These are phyloP conservation scores for Galaxias olidus DNA, from an alignment of 2,797 vertebrate species.

Conservation along the genomic window DNA sequence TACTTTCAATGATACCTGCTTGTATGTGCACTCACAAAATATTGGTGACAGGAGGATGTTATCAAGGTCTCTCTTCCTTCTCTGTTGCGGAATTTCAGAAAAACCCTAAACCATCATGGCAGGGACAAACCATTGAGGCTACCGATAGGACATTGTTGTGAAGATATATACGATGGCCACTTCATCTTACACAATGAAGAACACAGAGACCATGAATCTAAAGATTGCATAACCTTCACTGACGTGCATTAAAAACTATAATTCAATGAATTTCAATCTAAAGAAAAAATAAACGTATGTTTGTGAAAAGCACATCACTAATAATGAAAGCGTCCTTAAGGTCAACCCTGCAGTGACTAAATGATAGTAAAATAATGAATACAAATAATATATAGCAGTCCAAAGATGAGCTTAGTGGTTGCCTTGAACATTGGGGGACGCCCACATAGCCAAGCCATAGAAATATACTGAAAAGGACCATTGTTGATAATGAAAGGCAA, in stretches of 20 bases:
- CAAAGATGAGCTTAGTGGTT: slow-evolving; percentile 62
- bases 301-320: slow-evolving; percentile 52
- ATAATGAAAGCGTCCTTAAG: slow-evolving; percentile 41
- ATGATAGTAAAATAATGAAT: slow-evolving; percentile 61
- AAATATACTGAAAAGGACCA: slow-evolving; percentile 74
- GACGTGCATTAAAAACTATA: slow-evolving; percentile 48
- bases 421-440: slow-evolving; percentile 74
- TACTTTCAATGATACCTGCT: too few species aligned
- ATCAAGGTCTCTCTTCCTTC: too few species aligned
- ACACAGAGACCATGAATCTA: slow-evolving; percentile 12
- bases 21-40: too few species aligned
- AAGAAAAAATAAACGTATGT: slow-evolving; percentile 56
- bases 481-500: slow-evolving; percentile 75
- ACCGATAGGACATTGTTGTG: too few species aligned
- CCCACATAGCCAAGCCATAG: slow-evolving; percentile 76
- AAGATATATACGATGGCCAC: too few species aligned
- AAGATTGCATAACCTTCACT: slow-evolving; percentile 33
- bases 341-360: slow-evolving; percentile 63
- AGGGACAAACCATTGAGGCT: too few species aligned
- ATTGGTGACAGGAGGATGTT: too few species aligned
- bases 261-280: slow-evolving; percentile 62
- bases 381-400: slow-evolving; percentile 53
- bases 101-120: too few species aligned
- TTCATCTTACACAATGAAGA: too few species aligned
- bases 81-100: too few species aligned